Conservation (phyloP, 2,113 vertebrate genomes). For the Corydoras maculifer region DNA sequence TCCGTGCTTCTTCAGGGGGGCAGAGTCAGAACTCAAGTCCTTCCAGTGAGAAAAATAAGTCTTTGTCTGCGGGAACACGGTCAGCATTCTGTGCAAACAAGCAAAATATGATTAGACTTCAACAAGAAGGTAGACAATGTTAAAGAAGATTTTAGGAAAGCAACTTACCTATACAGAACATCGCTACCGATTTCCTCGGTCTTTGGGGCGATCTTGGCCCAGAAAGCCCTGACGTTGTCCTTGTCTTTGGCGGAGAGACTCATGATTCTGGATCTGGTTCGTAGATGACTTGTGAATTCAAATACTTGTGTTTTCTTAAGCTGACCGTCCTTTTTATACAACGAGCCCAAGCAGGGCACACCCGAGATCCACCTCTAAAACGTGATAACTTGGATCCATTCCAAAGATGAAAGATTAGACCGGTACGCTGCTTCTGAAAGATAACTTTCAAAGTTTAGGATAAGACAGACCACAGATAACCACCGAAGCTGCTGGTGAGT, state of each 20-base stretch:
- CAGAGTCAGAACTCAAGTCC: conserved; percentile 54
- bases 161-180: conserved; percentile 47
- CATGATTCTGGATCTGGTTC: conserved; percentile 49
- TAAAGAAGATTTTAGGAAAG: not conserved
- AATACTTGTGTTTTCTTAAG: no score
- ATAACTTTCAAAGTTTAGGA: no score
- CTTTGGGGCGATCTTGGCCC: conserved; percentile 48
- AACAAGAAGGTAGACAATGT: not conserved
- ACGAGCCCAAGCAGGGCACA: no score
- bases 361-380: no score
- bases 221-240: conserved; percentile 48
- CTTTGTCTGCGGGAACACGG: conserved; percentile 59
- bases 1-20: conserved; percentile 62
- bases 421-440: no score
- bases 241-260: conserved; percentile 56
- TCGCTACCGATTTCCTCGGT: conserved; percentile 45
- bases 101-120: not conserved
- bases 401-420: no score
- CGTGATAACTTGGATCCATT: no score
- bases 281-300: no score
- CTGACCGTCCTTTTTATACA: no score
- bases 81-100: not conserved
- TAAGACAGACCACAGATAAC: no score
- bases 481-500: no score
- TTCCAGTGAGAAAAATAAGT: conserved; percentile 70